Evolutionary conservation across 2,888 invertebrate genomes (phyloP).

Genomic region (Cephonodes hylas): DNA sequence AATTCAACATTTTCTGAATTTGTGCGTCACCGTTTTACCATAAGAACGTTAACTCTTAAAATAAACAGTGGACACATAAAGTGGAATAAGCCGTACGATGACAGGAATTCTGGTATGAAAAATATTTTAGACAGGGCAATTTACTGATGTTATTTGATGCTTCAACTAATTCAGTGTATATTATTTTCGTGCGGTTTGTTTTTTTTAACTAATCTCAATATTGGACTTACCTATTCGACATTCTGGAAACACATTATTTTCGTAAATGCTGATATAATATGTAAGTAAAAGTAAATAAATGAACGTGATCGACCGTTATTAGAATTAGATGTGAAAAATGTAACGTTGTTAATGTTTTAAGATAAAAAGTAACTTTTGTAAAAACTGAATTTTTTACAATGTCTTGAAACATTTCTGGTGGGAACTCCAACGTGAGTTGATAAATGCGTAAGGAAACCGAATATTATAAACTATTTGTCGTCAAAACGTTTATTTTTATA

Average conservation of each 20-base stretch:
- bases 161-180: background rate
- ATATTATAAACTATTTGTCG: conserved; percentile 81
- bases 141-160: background rate
- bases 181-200: background rate
- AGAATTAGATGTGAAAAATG: conserved; percentile 79
- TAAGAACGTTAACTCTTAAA: background rate
- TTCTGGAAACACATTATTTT: conserved; percentile 63
- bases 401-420: conserved; percentile 85
- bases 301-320: conserved; percentile 78
- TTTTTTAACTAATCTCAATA: background rate
- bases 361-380: conserved; percentile 85
- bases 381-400: conserved; percentile 84
- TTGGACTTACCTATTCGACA: conserved; percentile 16
- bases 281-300: conserved; percentile 53
- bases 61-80: background rate
- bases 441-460: conserved; percentile 77
- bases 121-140: background rate
- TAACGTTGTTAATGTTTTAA: conserved; percentile 84
- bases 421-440: conserved; percentile 64
- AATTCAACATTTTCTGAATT: background rate
- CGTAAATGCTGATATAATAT: conserved; percentile 65
- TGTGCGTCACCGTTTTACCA: background rate
- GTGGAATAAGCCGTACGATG: background rate
- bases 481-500: conserved; percentile 83
- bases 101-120: background rate